These are phyloP conservation scores for Ptilodon capucinus DNA, from an alignment of 2,888 invertebrate species.

Conservation along the genomic window DNA sequence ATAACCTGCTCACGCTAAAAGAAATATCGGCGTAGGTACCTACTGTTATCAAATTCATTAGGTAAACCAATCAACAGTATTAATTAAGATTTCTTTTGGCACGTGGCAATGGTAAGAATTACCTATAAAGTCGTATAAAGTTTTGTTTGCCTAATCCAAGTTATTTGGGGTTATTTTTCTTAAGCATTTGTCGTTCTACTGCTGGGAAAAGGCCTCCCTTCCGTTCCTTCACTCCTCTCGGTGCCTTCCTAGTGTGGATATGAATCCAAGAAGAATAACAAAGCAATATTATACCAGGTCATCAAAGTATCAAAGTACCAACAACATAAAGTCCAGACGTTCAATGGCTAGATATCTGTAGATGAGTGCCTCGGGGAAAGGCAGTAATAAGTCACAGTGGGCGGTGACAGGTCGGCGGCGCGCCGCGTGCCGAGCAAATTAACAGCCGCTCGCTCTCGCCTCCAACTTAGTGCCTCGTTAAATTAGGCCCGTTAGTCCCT, in stretches of 20 bases:
- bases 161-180: no score
- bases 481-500: conserved; percentile 77
- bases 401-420: conserved; percentile 69
- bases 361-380: conserved; percentile 29
- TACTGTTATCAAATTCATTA: not conserved
- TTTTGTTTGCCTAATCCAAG: no score
- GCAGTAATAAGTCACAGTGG: conserved; percentile 76
- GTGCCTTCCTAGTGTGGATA: no score
- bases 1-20: conserved; percentile 2
- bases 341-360: conserved; percentile 21
- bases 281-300: no score
- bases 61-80: not conserved
- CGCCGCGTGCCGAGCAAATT: conserved; percentile 68
- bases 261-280: no score
- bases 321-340: conserved; percentile 40
- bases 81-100: not conserved
- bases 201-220: no score
- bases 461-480: conserved; percentile 80
- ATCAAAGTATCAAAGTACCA: no score
- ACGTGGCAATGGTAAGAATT: no score
- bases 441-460: conserved; percentile 76
- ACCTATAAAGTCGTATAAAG: no score
- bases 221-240: no score
- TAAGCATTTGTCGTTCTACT: no score
- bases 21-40: not conserved